Conservation (phyloP, 2,113 vertebrate species). For the Malurus alboscapulatus region DNA sequence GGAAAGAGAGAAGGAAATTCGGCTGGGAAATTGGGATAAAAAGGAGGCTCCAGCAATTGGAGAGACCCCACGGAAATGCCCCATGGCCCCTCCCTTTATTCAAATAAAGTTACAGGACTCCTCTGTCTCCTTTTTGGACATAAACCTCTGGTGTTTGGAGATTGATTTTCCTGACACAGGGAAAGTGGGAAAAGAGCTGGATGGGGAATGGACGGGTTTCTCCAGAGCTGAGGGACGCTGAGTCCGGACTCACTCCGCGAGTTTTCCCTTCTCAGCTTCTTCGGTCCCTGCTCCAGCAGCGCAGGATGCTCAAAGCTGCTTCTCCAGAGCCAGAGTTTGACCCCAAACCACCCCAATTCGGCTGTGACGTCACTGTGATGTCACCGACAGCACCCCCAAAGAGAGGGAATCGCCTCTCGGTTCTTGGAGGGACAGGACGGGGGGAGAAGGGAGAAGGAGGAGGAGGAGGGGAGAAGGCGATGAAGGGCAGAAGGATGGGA, state of each 20-base stretch:
- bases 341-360: rapidly evolving
- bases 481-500: neutral
- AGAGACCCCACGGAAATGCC: too few relatives aligned
- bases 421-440: neutral
- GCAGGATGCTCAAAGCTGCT: neutral
- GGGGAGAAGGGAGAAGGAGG: neutral
- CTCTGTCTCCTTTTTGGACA: too few relatives aligned
- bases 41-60: too few relatives aligned
- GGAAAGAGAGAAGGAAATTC: too few relatives aligned
- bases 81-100: too few relatives aligned
- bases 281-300: neutral
- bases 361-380: neutral
- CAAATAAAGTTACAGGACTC: too few relatives aligned
- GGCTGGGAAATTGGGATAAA: too few relatives aligned
- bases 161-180: too few relatives aligned
- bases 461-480: neutral
- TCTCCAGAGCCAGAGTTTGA: neutral
- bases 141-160: too few relatives aligned
- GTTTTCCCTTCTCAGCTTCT: neutral
- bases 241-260: neutral
- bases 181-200: neutral
- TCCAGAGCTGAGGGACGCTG: rapidly evolving
- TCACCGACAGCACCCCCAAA: rapidly evolving
- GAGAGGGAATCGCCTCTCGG: rapidly evolving
- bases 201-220: neutral